phyloP scores from a whole-genome alignment of 2,113 vertebrate species.

The Antennarius striatus region DNA sequence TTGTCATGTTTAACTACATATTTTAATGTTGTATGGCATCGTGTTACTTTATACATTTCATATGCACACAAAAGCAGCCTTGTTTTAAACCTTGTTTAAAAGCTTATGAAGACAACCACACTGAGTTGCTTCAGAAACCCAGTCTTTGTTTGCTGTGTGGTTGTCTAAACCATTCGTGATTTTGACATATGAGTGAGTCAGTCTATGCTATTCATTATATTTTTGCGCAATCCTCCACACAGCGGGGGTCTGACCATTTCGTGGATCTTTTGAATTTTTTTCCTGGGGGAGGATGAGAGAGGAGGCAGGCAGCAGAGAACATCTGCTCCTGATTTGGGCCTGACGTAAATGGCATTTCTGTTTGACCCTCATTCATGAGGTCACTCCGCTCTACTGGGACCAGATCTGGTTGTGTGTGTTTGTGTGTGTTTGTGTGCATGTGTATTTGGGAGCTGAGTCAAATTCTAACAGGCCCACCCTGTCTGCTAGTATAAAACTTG shows the following conservation, averaged over 20 bases:
- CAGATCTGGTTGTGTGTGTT: conserved; percentile 23
- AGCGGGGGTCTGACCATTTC: conserved; percentile 26
- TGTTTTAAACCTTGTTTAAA: conserved; percentile 7
- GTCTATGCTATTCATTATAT: conserved; percentile 16
- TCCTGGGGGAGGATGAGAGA: conserved; percentile 16
- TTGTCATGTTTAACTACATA: conserved; percentile 25
- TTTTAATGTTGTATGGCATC: not conserved
- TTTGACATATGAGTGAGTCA: conserved; percentile 25
- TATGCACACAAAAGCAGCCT: not conserved
- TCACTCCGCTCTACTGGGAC: conserved; percentile 38
- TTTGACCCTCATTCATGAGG: conserved; percentile 57
- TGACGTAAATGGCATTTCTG: conserved; percentile 59
- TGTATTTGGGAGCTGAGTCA: conserved; percentile 10
- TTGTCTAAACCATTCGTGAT: not conserved
- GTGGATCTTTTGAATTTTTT: not conserved
- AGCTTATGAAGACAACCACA: not conserved
- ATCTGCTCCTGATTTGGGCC: conserved; percentile 70
- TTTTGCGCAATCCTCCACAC: conserved; percentile 46
- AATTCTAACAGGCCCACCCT: conserved; percentile 40
- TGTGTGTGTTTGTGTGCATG: conserved; percentile 12
- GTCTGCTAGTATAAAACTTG: conserved; percentile 11
- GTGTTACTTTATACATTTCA: not conserved
- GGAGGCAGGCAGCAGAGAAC: conserved; percentile 24
- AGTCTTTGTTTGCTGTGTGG: not conserved
- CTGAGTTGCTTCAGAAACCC: not conserved